Conservation (phyloP, 2,888 invertebrate species). For the Trissolcus brochymenae region DNA sequence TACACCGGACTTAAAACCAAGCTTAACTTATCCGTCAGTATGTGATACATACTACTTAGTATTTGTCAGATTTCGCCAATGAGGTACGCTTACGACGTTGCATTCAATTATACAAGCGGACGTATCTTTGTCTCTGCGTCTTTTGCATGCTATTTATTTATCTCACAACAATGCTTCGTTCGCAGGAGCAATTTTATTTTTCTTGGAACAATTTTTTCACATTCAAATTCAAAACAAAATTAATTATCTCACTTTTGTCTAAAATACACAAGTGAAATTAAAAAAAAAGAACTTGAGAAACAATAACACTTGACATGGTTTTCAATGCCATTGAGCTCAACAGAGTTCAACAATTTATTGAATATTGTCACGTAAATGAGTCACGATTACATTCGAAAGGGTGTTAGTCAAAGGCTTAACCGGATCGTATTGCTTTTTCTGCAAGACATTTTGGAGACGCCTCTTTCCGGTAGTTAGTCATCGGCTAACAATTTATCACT, state of each 20-base stretch:
- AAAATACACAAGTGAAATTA: too few relatives aligned
- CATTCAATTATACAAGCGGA: constrained; percentile 16
- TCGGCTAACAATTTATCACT: constrained; percentile 72
- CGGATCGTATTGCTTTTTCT: constrained; percentile 61
- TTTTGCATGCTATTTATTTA: not conserved
- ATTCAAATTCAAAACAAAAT: not conserved
- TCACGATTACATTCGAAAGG: constrained; percentile 43
- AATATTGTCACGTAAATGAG: constrained; percentile 42
- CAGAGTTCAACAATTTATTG: constrained; percentile 32
- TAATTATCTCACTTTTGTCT: too few relatives aligned
- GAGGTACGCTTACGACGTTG: constrained; percentile 43
- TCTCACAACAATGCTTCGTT: not conserved
- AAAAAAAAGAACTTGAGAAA: too few relatives aligned
- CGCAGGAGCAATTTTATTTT: not conserved
- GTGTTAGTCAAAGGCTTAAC: constrained; percentile 50
- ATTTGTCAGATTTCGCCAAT: constrained; percentile 56
- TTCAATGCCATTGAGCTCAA: constrained; percentile 5
- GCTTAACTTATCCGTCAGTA: constrained; percentile 76
- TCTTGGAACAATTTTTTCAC: not conserved
- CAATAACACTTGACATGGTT: too few relatives aligned
- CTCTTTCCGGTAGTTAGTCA: constrained; percentile 72
- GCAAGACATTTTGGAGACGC: constrained; percentile 64
- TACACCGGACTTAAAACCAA: constrained; percentile 73
- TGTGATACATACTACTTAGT: constrained; percentile 66
- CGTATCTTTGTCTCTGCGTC: not conserved